Percentiles rank a stretch among this genome's conserved stretches.
Conservation (phyloP, 2,113 vertebrate genomes). For the Stigmatopora argus region DNA sequence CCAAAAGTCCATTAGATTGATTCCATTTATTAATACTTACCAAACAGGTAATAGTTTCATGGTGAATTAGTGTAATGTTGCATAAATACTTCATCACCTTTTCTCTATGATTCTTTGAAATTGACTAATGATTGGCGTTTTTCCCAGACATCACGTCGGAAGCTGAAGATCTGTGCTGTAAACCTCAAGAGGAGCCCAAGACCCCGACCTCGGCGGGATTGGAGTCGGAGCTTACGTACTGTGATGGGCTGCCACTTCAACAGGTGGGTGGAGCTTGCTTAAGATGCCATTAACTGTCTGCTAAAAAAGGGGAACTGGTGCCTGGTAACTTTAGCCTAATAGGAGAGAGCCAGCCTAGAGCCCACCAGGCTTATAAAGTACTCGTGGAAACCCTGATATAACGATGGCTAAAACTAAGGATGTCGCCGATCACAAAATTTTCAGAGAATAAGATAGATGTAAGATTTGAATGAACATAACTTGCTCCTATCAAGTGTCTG, state of each 20-base stretch:
- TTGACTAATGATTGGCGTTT: conserved; percentile 14
- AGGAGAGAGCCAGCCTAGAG: no score
- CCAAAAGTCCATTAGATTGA: neutral
- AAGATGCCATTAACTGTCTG: no score
- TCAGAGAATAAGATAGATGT: no score
- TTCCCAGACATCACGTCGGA: conserved; percentile 88
- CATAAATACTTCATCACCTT: neutral
- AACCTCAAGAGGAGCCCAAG: conserved; percentile 82
- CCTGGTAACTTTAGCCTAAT: no score
- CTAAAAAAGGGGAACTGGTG: no score
- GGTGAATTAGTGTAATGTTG: no score
- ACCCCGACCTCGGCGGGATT: conserved; percentile 49
- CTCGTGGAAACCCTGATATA: no score
- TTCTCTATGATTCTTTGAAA: conserved; percentile 3
- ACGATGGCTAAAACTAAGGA: no score
- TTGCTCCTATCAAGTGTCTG: no score
- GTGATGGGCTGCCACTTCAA: conserved; percentile 23
- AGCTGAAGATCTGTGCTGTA: conserved; percentile 87
- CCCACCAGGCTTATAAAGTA: no score
- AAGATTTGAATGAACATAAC: no score
- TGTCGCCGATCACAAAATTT: no score
- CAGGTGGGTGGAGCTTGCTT: conserved; percentile 48
- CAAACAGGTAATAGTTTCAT: neutral
- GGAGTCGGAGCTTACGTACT: conserved; percentile 48
- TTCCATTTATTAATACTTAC: neutral